Evolutionary conservation across 2,888 invertebrate genomes (phyloP).

Genomic region (Lasioglossum lativentre): DNA sequence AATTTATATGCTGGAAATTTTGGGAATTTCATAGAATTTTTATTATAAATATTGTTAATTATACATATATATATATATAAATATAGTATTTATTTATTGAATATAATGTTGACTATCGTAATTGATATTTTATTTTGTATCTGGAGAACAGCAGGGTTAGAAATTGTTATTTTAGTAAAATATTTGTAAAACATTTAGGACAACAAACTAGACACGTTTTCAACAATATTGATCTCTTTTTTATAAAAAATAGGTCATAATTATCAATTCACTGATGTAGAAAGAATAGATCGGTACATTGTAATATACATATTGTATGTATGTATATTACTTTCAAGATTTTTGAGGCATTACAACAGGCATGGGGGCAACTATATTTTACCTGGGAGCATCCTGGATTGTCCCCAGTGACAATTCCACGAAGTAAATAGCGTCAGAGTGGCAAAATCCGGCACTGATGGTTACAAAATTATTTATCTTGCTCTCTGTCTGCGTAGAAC

Average conservation of each 20-base stretch:
- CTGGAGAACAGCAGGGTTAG: not conserved
- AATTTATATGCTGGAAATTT: not conserved
- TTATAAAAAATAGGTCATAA: not conserved
- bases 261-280: not conserved
- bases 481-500: not conserved
- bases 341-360: constrained; percentile 7
- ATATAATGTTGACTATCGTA: not conserved
- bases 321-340: constrained; percentile 1
- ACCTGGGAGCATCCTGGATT: not conserved
- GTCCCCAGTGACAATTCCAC: not conserved
- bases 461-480: not conserved
- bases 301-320: no score
- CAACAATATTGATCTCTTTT: not conserved
- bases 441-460: not conserved
- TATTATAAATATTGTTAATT: not conserved
- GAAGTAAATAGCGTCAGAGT: not conserved
- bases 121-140: not conserved
- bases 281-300: not conserved
- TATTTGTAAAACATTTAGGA: constrained; percentile 2
- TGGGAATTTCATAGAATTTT: not conserved
- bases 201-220: not conserved
- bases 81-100: not conserved
- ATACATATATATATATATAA: not conserved
- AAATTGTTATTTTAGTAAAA: not conserved
- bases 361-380: not conserved